Conservation (phyloP, 2,797 vertebrate species). For the Sebastes baramenuke region DNA sequence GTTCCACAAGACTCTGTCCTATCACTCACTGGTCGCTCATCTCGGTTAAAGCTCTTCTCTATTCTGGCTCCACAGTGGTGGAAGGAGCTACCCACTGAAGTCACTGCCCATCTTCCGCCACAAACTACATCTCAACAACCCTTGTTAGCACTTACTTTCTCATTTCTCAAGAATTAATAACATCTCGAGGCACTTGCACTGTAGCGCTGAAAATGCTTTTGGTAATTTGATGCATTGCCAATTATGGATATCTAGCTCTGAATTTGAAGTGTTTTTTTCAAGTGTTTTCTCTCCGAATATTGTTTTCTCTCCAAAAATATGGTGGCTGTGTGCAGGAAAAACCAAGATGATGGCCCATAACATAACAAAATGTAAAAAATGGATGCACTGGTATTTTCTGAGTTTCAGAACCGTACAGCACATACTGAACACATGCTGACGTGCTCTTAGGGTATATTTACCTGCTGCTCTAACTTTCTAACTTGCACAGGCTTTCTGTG, state of each 20-base stretch:
- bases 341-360: background rate
- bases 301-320: background rate
- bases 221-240: background rate
- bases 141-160: background rate
- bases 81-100: background rate
- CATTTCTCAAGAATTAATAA: background rate
- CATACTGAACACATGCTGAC: background rate
- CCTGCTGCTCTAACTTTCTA: background rate
- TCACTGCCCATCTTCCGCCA: background rate
- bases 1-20: too few relatives aligned
- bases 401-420: background rate
- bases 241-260: background rate
- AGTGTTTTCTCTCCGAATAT: too few relatives aligned
- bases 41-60: background rate
- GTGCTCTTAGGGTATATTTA: background rate
- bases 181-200: too few relatives aligned
- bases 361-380: too few relatives aligned
- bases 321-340: background rate
- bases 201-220: fast-evolving
- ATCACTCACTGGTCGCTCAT: background rate
- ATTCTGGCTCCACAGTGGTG: fast-evolving
- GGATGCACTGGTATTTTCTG: background rate
- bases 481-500: background rate
- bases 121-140: background rate
- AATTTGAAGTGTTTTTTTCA: background rate